Percentiles rank a stretch among this genome's conserved stretches.
These are phyloP conservation scores for Drosophila bocki DNA, from an alignment of 1,140 invertebrate genomes.

Conservation along the genomic window DNA sequence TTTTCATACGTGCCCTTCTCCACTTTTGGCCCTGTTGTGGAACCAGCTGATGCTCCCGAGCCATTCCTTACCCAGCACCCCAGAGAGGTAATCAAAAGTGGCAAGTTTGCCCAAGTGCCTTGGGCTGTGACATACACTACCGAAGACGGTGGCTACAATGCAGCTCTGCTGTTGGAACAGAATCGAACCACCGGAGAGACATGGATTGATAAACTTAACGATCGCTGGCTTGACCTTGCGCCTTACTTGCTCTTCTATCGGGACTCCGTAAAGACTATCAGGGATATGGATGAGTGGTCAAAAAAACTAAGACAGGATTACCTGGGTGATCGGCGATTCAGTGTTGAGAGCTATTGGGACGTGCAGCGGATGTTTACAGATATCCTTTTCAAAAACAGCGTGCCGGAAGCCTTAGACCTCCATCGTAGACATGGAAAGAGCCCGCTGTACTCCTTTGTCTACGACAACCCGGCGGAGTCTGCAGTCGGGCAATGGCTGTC, in stretches of 20 bases:
- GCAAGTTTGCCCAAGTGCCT: constrained; percentile 86
- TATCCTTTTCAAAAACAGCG: constrained; percentile 57
- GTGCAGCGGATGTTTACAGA: constrained; percentile 63
- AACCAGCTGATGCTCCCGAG: constrained; percentile 61
- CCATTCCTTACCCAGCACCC: constrained; percentile 86
- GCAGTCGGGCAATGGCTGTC: constrained; percentile 40
- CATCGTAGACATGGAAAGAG: constrained; percentile 34
- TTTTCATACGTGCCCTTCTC: constrained; percentile 87
- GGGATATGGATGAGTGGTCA: constrained; percentile 44
- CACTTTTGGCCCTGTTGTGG: constrained; percentile 87
- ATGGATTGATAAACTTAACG: constrained; percentile 41
- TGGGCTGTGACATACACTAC: constrained; percentile 86
- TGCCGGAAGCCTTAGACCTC: constrained; percentile 35
- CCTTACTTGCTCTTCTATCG: constrained; percentile 60
- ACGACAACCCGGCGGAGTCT: constrained; percentile 53
- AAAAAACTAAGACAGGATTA: constrained; percentile 38
- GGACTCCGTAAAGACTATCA: constrained; percentile 17
- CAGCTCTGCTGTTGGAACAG: constrained; percentile 64
- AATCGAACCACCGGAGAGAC: constrained; percentile 11
- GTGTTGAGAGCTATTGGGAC: constrained; percentile 50
- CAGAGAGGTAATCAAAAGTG: constrained; percentile 85
- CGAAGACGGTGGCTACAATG: constrained; percentile 87
- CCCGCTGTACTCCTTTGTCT: constrained; percentile 59
- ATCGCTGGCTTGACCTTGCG: constrained; percentile 55
- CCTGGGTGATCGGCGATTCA: constrained; percentile 46